A percentile compares a stretch with the other conserved stretches of the same genome.
These are phyloP conservation scores for Ypsolopha scabrella DNA, from an alignment of 2,888 invertebrate species.

Conservation along the genomic window DNA sequence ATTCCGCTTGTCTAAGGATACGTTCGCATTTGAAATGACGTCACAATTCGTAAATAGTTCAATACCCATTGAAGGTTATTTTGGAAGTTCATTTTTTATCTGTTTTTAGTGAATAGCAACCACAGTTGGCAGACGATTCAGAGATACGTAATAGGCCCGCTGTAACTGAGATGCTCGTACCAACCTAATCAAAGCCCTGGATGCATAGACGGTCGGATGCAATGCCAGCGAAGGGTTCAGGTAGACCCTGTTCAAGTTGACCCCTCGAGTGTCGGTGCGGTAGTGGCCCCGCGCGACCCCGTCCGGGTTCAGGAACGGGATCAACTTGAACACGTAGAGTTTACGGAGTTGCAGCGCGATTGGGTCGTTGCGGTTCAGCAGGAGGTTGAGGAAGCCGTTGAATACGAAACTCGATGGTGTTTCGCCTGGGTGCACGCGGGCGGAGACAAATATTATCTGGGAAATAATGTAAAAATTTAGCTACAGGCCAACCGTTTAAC, in stretches of 20 bases:
- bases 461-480: slow-evolving; percentile 8
- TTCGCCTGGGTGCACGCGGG: slow-evolving; percentile 93
- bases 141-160: too few species aligned
- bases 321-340: slow-evolving; percentile 87
- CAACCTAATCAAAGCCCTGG: slow-evolving; percentile 79
- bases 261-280: slow-evolving; percentile 87
- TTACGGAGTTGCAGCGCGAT: slow-evolving; percentile 79
- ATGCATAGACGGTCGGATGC: slow-evolving; percentile 90
- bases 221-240: slow-evolving; percentile 78
- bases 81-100: too few species aligned
- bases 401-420: slow-evolving; percentile 92
- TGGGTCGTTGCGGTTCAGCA: slow-evolving; percentile 80
- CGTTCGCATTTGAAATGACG: too few species aligned
- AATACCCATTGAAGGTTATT: too few species aligned
- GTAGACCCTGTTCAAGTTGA: slow-evolving; percentile 90
- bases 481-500: too few species aligned
- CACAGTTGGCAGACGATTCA: too few species aligned
- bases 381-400: slow-evolving; percentile 86
- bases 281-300: slow-evolving; percentile 90
- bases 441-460: slow-evolving; percentile 86
- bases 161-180: neutral
- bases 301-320: slow-evolving; percentile 93
- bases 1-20: too few species aligned
- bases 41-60: too few species aligned
- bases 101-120: too few species aligned